These are phyloP conservation scores for Coregonus sp. DNA, from an alignment of 2,797 vertebrate species.

Conservation along the genomic window DNA sequence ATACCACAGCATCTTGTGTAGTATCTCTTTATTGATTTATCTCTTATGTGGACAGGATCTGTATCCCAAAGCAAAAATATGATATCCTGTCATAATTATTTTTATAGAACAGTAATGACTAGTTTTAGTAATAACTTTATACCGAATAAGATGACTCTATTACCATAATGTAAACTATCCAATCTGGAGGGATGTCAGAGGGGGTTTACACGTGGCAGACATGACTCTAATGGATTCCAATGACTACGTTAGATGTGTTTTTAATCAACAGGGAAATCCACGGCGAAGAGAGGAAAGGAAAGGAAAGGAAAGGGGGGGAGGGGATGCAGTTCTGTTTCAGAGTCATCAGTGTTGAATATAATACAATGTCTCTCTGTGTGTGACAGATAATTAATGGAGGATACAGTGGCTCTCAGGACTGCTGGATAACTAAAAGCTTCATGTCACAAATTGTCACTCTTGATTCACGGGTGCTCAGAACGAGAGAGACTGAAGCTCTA, in stretches of 20 bases:
- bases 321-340: constrained; percentile 45
- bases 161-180: constrained; percentile 28
- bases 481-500: not conserved
- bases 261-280: constrained; percentile 57
- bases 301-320: no score
- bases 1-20: not conserved
- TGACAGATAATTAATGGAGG: constrained; percentile 65
- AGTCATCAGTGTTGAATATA: constrained; percentile 52
- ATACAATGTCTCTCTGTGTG: constrained; percentile 38
- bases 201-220: constrained; percentile 26
- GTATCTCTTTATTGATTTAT: not conserved
- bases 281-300: not conserved
- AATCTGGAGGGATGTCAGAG: constrained; percentile 3
- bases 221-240: constrained; percentile 54
- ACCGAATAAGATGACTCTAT: constrained; percentile 16
- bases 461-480: not conserved
- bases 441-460: constrained; percentile 8
- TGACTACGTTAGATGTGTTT: constrained; percentile 59
- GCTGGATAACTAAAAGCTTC: constrained; percentile 8
- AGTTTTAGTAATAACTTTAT: constrained; percentile 7
- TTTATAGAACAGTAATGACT: constrained; percentile 4
- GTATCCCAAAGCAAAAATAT: not conserved
- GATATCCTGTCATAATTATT: not conserved
- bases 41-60: not conserved
- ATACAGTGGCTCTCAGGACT: constrained; percentile 35